phyloP scores from a whole-genome alignment of 2,797 vertebrate species.

The Melanotaenia boesemani region DNA sequence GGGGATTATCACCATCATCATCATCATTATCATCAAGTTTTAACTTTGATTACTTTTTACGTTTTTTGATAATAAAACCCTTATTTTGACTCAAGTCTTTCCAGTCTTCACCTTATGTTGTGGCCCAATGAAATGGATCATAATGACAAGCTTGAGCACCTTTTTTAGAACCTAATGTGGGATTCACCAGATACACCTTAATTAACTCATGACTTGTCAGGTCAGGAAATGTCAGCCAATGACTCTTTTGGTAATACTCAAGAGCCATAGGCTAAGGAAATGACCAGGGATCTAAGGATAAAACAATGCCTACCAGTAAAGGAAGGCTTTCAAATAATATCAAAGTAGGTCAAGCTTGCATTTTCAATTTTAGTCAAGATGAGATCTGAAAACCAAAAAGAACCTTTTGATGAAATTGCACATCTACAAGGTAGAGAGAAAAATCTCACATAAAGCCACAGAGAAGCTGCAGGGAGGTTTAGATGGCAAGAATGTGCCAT shows the following conservation, averaged over 20 bases:
- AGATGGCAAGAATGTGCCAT: too few relatives aligned
- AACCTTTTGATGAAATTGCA: background rate
- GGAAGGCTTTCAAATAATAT: background rate
- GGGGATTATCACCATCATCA: too few relatives aligned
- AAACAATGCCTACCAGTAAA: conserved; percentile 14
- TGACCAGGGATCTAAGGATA: conserved; percentile 20
- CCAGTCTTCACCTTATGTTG: too few relatives aligned
- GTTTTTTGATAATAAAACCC: too few relatives aligned
- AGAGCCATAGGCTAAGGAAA: conserved; percentile 2
- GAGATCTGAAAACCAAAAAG: conserved; percentile 10
- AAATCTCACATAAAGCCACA: background rate
- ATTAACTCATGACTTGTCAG: conserved; percentile 14
- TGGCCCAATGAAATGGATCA: too few relatives aligned
- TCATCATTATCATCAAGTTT: too few relatives aligned
- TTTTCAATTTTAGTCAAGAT: background rate
- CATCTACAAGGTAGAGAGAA: conserved; percentile 1
- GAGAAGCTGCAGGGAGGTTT: too few relatives aligned
- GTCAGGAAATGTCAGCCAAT: background rate
- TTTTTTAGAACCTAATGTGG: background rate
- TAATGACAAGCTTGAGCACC: too few relatives aligned
- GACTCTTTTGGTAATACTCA: background rate
- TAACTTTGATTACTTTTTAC: too few relatives aligned
- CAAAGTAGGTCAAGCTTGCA: too few relatives aligned
- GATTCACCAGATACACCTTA: background rate
- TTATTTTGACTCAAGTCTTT: too few relatives aligned